Evolutionary conservation across 2,113 vertebrate genomes (phyloP).

Genomic region (Oreochromis spilurus): DNA sequence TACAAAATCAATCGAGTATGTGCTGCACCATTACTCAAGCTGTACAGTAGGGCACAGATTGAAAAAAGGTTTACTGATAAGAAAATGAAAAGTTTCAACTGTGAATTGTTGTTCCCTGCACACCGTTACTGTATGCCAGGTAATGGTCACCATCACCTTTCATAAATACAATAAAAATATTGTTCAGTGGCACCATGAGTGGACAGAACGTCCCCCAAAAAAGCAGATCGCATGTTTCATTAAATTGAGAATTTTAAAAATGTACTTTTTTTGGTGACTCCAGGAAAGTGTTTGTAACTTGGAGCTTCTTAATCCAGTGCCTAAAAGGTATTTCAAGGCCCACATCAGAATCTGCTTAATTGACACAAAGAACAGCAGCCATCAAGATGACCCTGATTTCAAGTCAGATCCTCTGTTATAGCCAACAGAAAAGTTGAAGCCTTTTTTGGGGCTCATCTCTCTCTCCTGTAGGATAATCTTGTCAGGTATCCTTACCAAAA

Average conservation of each 20-base stretch:
- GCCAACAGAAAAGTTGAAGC: background rate
- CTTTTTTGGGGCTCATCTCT: background rate
- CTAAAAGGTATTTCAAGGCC: background rate
- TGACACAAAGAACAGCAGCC: background rate
- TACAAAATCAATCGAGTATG: slow-evolving; percentile 9
- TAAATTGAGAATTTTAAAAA: slow-evolving; percentile 9
- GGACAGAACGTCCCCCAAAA: background rate
- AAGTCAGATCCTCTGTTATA: background rate
- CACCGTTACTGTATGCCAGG: background rate
- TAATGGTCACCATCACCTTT: background rate
- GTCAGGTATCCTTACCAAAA: background rate
- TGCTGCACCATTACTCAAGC: slow-evolving; percentile 31
- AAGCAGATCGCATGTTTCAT: slow-evolving; percentile 53
- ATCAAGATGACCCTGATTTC: background rate
- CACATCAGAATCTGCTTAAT: background rate
- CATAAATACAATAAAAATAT: background rate
- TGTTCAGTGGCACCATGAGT: slow-evolving; percentile 13
- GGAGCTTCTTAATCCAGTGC: background rate
- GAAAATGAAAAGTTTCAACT: background rate
- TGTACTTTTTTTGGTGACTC: background rate
- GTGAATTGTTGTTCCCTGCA: background rate
- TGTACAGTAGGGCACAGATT: slow-evolving; percentile 18
- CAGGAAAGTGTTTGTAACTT: background rate
- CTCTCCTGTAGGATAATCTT: background rate
- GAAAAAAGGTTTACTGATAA: slow-evolving; percentile 4